These are phyloP conservation scores for Xestobium rufovillosum DNA, from an alignment of 2,888 invertebrate species.

Conservation along the genomic window DNA sequence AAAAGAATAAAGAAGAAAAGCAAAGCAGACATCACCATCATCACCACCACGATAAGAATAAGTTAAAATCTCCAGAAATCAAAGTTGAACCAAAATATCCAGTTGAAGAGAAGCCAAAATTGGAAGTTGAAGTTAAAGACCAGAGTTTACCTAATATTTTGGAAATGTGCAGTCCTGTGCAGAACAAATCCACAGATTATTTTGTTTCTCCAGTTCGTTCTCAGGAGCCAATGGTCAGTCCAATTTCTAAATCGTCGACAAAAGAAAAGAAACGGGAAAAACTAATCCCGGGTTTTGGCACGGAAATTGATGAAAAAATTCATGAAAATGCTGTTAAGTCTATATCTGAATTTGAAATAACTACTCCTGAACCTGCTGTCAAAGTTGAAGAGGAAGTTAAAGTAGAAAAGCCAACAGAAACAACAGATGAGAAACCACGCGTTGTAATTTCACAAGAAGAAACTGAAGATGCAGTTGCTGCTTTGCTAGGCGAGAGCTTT, in stretches of 20 bases:
- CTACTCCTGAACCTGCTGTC: constrained; percentile 27
- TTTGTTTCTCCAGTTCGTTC: constrained; percentile 23
- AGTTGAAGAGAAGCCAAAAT: constrained; percentile 8
- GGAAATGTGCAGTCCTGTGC: constrained; percentile 52
- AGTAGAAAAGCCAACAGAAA: constrained; percentile 40
- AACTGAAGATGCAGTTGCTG: constrained; percentile 87
- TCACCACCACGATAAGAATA: constrained; percentile 52
- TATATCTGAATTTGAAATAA: constrained; percentile 54
- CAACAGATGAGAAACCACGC: constrained; percentile 66
- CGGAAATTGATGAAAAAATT: constrained; percentile 59
- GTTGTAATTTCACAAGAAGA: constrained; percentile 86
- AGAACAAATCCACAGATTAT: constrained; percentile 38
- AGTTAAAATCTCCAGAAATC: constrained; percentile 34
- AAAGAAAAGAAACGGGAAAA: constrained; percentile 52
- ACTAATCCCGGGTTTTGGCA: constrained; percentile 60
- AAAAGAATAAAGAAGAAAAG: constrained; percentile 72
- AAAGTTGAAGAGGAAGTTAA: constrained; percentile 32
- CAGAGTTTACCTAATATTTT: constrained; percentile 58
- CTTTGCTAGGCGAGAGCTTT: constrained; percentile 78
- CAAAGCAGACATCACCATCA: constrained; percentile 60
- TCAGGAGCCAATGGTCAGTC: constrained; percentile 21
- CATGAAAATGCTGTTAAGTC: constrained; percentile 76
- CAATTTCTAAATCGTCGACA: constrained; percentile 48
- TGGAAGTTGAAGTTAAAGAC: constrained; percentile 36
- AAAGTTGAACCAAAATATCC: constrained; percentile 29